phyloP scores from a whole-genome alignment of 2,888 invertebrate species.

The Drepana falcataria region DNA sequence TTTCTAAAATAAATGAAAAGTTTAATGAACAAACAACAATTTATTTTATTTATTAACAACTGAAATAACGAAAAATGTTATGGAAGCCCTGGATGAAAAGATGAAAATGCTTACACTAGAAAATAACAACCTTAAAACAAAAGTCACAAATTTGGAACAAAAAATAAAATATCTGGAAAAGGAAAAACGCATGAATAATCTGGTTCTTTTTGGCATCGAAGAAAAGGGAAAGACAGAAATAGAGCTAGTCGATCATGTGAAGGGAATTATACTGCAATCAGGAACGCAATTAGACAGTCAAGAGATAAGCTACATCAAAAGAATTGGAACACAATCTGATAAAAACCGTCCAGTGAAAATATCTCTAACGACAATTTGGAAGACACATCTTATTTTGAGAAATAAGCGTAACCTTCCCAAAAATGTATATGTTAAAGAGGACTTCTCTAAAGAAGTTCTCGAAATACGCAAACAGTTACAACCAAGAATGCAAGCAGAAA shows the following conservation, averaged over 20 bases:
- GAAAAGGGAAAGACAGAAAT: slow-evolving; percentile 3
- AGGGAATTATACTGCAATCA: neutral
- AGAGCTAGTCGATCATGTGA: neutral
- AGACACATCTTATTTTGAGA: neutral
- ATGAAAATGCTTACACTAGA: slow-evolving; percentile 3
- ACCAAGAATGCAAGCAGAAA: no score
- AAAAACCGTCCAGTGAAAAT: neutral
- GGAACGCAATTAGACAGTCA: neutral
- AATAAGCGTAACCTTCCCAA: neutral
- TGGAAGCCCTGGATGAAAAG: neutral
- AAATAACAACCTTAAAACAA: slow-evolving; percentile 3
- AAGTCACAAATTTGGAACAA: slow-evolving; percentile 1
- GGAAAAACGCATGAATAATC: slow-evolving; percentile 6
- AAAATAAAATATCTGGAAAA: slow-evolving; percentile 3
- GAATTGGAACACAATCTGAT: neutral
- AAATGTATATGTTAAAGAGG: neutral
- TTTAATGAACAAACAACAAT: neutral
- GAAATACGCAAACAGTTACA: no score
- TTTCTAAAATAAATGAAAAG: neutral
- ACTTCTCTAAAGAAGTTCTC: neutral
- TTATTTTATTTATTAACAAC: neutral
- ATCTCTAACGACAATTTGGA: neutral
- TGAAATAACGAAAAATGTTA: neutral
- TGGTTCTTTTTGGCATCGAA: slow-evolving; percentile 6
- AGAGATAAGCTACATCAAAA: neutral